Evolutionary conservation across 1,140 invertebrate species (phyloP).

Genomic region (Leptinotarsa lineolata): DNA sequence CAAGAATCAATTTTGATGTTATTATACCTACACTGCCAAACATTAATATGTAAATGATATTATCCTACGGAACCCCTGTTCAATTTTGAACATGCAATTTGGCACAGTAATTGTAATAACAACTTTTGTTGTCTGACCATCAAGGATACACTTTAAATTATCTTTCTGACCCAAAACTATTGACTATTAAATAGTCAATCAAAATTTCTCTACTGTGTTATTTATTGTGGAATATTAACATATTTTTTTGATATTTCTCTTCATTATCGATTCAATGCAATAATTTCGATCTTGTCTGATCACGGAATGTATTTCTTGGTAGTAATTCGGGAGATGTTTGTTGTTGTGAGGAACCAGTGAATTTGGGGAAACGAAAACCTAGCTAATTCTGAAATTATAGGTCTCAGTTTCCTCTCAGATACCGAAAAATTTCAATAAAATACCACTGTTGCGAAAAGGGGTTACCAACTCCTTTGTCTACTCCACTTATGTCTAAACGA

Average conservation of each 20-base stretch:
- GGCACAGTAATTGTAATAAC: slow-evolving; percentile 3
- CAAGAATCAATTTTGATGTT: neutral
- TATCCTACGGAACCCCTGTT: neutral
- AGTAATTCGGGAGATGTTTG: slow-evolving; percentile 5
- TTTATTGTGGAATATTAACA: neutral
- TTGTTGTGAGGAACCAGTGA: slow-evolving; percentile 5
- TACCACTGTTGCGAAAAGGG: neutral
- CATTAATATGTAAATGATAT: slow-evolving; percentile 9
- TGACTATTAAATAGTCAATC: slow-evolving; percentile 6
- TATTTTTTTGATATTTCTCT: neutral
- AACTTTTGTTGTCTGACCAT: slow-evolving; percentile 8
- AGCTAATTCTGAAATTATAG: neutral
- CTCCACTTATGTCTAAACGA: neutral
- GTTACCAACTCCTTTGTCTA: slow-evolving; percentile 2
- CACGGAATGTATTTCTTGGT: slow-evolving; percentile 6
- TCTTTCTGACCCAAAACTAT: neutral
- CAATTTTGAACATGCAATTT: slow-evolving; percentile 6
- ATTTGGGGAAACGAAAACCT: neutral
- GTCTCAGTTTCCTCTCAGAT: neutral
- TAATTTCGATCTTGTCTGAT: neutral
- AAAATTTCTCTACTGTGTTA: neutral
- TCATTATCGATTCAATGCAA: neutral
- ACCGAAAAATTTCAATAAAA: neutral
- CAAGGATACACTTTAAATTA: neutral
- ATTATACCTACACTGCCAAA: neutral